A percentile compares a stretch with the other conserved stretches of the same genome.
Conservation (phyloP, 2,888 invertebrate genomes). For the Cryptocheilus praepositus region DNA sequence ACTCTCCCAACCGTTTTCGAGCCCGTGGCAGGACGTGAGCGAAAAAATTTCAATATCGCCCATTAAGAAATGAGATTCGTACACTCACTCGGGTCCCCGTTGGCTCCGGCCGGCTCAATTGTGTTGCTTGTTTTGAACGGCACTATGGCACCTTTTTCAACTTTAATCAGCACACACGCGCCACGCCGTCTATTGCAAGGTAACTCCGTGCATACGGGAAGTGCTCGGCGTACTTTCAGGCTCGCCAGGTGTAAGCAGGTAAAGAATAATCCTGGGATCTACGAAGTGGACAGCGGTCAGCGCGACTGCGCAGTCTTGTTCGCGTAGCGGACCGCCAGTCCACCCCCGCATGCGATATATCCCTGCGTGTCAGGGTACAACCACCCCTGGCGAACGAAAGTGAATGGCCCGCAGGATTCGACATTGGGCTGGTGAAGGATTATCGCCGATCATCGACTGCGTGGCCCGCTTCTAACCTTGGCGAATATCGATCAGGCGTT, state of each 20-base stretch:
- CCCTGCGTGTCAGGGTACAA: slow-evolving; percentile 49
- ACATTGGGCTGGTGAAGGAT: too few relatives aligned
- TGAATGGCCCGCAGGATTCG: slow-evolving; percentile 36
- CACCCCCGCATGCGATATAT: slow-evolving; percentile 8
- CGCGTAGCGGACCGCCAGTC: neutral
- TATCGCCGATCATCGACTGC: too few relatives aligned
- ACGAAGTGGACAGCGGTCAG: slow-evolving; percentile 64
- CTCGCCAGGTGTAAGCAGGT: slow-evolving; percentile 32
- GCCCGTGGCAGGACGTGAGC: too few relatives aligned
- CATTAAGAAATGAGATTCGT: neutral
- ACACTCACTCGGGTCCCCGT: slow-evolving; percentile 51
- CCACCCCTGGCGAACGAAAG: slow-evolving; percentile 51
- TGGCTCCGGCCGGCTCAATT: slow-evolving; percentile 51
- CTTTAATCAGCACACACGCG: neutral
- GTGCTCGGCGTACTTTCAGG: too few relatives aligned
- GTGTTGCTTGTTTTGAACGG: slow-evolving; percentile 36
- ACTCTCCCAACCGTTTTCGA: too few relatives aligned
- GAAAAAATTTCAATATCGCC: too few relatives aligned
- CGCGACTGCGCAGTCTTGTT: slow-evolving; percentile 50
- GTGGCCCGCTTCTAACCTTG: too few relatives aligned
- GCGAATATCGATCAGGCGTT: too few relatives aligned
- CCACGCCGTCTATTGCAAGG: slow-evolving; percentile 5
- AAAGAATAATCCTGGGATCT: slow-evolving; percentile 38
- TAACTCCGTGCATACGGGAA: neutral
- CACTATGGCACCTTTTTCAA: too few relatives aligned